Percentiles rank a stretch among this genome's conserved stretches.
Conservation (phyloP, 2,113 vertebrate species). For the Pedetes capensis region DNA sequence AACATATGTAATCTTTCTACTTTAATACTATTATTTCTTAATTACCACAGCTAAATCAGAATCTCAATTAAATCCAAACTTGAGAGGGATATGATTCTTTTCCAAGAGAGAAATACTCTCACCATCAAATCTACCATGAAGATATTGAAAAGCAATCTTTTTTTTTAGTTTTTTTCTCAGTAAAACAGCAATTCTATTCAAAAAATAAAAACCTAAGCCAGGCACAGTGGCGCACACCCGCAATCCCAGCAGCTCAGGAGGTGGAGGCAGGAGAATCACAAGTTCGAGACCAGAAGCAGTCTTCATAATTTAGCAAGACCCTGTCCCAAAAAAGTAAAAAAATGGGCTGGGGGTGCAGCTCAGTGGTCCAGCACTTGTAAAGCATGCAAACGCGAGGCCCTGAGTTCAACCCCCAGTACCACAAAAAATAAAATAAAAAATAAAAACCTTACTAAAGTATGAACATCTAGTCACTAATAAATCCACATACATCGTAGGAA, state of each 20-base stretch:
- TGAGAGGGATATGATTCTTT: neutral
- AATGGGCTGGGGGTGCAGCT: too few relatives aligned
- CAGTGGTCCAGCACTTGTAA: too few relatives aligned
- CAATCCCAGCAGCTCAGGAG: too few relatives aligned
- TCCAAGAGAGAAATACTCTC: constrained; percentile 7
- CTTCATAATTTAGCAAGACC: too few relatives aligned
- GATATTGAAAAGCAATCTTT: neutral
- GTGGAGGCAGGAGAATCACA: too few relatives aligned
- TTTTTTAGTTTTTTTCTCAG: constrained; percentile 9
- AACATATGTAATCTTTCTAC: neutral
- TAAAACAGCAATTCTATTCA: neutral
- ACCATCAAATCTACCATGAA: constrained; percentile 16
- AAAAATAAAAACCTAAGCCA: too few relatives aligned
- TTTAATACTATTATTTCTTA: neutral
- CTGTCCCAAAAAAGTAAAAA: too few relatives aligned
- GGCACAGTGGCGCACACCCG: too few relatives aligned
- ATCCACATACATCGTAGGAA: neutral
- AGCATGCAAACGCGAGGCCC: too few relatives aligned
- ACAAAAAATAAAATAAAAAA: neutral
- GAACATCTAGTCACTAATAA: constrained; percentile 24
- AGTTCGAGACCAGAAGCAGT: too few relatives aligned
- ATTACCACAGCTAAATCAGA: constrained; percentile 24
- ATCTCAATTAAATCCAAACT: constrained; percentile 15
- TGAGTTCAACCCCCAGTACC: too few relatives aligned
- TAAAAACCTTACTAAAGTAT: neutral